These are phyloP conservation scores for Anorthoa munda DNA, from an alignment of 2,888 invertebrate genomes.

Conservation along the genomic window DNA sequence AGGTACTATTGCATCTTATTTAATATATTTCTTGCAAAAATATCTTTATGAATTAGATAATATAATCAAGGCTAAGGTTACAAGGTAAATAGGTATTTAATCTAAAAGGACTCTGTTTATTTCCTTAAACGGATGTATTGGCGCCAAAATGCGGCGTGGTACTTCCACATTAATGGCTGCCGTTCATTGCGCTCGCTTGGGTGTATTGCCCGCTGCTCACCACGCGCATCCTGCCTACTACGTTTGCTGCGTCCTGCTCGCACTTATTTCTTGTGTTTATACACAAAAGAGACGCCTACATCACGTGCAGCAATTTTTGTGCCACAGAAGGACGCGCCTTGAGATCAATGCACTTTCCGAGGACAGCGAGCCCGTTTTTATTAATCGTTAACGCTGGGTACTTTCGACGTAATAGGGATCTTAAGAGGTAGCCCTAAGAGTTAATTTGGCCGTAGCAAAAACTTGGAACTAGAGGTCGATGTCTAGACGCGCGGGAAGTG, in stretches of 20 bases:
- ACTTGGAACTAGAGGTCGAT: constrained; percentile 73
- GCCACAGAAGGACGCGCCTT: constrained; percentile 88
- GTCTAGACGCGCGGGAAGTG: constrained; percentile 88
- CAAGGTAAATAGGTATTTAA: constrained; percentile 28
- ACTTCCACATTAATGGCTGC: constrained; percentile 85
- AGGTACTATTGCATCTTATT: background rate
- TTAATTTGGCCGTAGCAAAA: constrained; percentile 72
- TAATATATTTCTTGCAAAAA: background rate
- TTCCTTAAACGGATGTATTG: constrained; percentile 72
- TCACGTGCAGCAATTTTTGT: constrained; percentile 90
- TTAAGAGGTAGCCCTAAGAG: constrained; percentile 79
- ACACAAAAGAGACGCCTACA: constrained; percentile 83
- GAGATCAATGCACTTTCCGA: constrained; percentile 91
- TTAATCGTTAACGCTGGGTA: constrained; percentile 79
- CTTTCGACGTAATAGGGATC: constrained; percentile 79
- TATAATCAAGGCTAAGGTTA: constrained; percentile 37
- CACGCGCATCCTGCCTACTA: constrained; percentile 90
- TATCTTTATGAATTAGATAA: background rate
- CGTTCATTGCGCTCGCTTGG: constrained; percentile 90
- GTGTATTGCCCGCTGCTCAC: constrained; percentile 89
- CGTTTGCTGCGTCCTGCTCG: constrained; percentile 83
- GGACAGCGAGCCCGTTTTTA: constrained; percentile 89
- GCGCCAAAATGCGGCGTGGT: constrained; percentile 88
- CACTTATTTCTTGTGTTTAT: constrained; percentile 73
- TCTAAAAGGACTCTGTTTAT: constrained; percentile 27